Evolutionary conservation across 2,888 invertebrate species (phyloP), one percentile per base, ranked within the genome.

Genomic region (Leistus spinibarbis): DNA sequence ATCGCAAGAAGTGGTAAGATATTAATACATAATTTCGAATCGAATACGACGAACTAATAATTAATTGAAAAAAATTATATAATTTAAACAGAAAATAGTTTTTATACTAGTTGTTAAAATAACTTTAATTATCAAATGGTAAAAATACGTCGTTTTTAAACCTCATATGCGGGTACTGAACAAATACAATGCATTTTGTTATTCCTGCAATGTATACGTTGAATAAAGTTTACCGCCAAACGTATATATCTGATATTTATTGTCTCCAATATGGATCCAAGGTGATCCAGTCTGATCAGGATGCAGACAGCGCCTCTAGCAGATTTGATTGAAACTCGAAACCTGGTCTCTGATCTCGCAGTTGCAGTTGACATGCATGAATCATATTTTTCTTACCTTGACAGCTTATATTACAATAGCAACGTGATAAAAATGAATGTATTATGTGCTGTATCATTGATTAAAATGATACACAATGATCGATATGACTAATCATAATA

Each of bases 241-340:
- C 40, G 17, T 60, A 16, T 60, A 9, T 10, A 60, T 60, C 60
- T 60, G 10, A 20, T 60, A 60, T 60, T 17, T 19, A 60, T 60
- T 60, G 60, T 20, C 40, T 60, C 60, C 60, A 40, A 60, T 60
- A 60, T 20, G 13, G 60, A 60, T 60, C 60, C 60, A 60, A 60
- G 60, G 60, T 60, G 60, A 60, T 20, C 60, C 17, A 22, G 60
- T 60, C 60, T 60, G 60, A 20, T 60, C 60, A 60, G 60, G 60
- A 60, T 60, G 22, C 60, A 60, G 17, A 60, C 40, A 40, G 40
- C 40, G 40, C 40, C 40, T 40, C 40, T 40, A 40, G 40, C 40
- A 40, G 40, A 5, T 40, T 40, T 40, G 40, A 40, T 40, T 40
- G 40, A 40, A 40, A 40, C 5, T 40, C 13, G 40, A 40, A 40